Conservation (phyloP, 2,888 invertebrate species). For the Bedellia somnulentella region DNA sequence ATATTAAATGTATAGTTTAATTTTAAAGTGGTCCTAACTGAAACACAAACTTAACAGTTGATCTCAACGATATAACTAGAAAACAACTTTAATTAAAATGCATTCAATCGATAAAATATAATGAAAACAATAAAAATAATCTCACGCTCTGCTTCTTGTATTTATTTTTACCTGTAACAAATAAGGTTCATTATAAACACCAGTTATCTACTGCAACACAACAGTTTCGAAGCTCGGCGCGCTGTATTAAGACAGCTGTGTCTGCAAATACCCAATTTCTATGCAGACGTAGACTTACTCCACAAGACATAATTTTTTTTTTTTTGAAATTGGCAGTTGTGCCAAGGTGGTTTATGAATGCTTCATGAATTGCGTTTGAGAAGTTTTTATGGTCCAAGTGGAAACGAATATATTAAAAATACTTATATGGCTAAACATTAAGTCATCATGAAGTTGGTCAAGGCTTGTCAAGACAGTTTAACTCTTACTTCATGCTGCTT, state of each 20-base stretch:
- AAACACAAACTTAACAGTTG: background rate
- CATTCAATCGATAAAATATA: background rate
- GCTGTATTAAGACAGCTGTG: background rate
- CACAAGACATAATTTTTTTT: background rate
- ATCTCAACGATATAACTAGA: background rate
- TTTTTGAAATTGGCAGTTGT: too few relatives aligned
- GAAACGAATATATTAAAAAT: too few relatives aligned
- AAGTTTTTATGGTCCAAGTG: too few relatives aligned
- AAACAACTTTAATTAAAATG: constrained; percentile 1
- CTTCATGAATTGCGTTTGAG: too few relatives aligned
- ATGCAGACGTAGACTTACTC: background rate
- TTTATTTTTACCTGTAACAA: constrained; percentile 3
- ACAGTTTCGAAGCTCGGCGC: background rate
- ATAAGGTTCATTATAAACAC: background rate
- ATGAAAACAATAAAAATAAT: background rate
- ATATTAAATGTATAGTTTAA: background rate
- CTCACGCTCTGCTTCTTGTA: constrained; percentile 3
- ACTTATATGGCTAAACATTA: too few relatives aligned
- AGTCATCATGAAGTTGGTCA: too few relatives aligned
- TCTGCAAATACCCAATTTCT: too few relatives aligned
- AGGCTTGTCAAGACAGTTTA: too few relatives aligned
- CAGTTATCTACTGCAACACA: background rate
- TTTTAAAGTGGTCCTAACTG: background rate
- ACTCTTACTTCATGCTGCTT: too few relatives aligned
- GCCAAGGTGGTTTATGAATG: too few relatives aligned